These are phyloP conservation scores for Takifugu flavidus DNA, from an alignment of 2,113 vertebrate species.

Conservation along the genomic window DNA sequence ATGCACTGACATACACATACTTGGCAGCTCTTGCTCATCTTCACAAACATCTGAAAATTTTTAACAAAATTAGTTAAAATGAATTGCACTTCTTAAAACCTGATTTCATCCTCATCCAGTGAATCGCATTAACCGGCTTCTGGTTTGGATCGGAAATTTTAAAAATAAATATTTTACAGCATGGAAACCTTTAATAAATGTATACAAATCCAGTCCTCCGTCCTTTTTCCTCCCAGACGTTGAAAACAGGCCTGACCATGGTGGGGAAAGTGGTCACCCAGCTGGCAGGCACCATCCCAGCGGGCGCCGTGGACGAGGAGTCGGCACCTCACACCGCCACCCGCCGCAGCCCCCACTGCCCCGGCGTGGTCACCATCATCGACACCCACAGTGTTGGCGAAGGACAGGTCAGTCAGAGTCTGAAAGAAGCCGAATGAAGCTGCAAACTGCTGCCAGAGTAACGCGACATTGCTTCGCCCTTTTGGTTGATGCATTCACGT, in stretches of 20 bases:
- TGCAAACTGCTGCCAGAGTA: no score
- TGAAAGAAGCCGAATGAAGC: no score
- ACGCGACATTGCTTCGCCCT: no score
- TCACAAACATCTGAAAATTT: background rate
- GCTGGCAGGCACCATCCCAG: constrained; percentile 88
- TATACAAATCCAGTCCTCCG: background rate
- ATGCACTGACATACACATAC: background rate
- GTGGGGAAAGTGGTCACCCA: constrained; percentile 97
- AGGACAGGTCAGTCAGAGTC: constrained; percentile 82
- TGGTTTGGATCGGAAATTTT: no score
- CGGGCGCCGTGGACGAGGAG: constrained; percentile 87
- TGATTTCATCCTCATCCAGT: no score
- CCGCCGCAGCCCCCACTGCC: constrained; percentile 85
- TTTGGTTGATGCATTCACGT: background rate
- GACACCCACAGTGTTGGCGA: constrained; percentile 90
- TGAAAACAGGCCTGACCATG: constrained; percentile 96
- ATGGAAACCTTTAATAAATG: no score
- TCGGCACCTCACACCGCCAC: constrained; percentile 80
- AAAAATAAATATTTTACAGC: no score
- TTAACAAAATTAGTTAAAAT: background rate
- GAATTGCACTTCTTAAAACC: no score
- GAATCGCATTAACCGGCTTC: no score
- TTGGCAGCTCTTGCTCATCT: background rate
- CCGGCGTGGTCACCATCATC: constrained; percentile 93
- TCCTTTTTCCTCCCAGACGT: constrained; percentile 73